Evolutionary conservation across 2,888 invertebrate species (phyloP).

Genomic region (Dascillus cervinus): DNA sequence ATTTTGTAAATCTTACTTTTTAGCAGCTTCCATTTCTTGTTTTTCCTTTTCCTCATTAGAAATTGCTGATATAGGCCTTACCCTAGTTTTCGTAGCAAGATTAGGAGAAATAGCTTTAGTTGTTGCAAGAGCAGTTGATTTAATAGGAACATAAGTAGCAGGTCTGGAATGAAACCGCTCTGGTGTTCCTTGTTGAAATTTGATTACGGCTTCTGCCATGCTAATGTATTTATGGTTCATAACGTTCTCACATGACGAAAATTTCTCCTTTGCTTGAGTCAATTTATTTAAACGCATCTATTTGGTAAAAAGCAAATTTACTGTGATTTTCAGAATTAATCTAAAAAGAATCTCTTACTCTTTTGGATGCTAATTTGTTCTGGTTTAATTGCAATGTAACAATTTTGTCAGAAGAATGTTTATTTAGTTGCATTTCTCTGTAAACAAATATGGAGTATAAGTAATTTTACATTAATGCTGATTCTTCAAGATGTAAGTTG

Average conservation of each 20-base stretch:
- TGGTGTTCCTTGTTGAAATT: constrained; percentile 48
- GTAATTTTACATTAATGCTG: no score
- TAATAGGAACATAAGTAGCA: constrained; percentile 3
- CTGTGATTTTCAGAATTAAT: no score
- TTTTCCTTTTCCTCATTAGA: constrained; percentile 56
- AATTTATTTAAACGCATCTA: constrained; percentile 22
- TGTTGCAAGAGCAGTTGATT: constrained; percentile 4
- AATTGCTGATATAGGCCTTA: constrained; percentile 46
- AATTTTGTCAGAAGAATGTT: no score
- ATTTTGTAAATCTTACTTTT: constrained; percentile 41
- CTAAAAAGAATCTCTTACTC: no score
- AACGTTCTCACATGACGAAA: constrained; percentile 19
- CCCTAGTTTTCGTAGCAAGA: constrained; percentile 48
- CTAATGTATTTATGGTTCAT: constrained; percentile 38
- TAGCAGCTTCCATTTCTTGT: constrained; percentile 55
- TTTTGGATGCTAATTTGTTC: no score
- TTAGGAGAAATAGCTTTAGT: constrained; percentile 50
- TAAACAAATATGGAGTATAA: no score
- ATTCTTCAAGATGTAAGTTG: no score
- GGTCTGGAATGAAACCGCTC: constrained; percentile 43
- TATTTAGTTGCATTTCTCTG: no score
- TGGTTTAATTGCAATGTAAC: no score
- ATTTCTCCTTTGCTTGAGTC: constrained; percentile 23
- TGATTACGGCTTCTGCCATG: constrained; percentile 47
- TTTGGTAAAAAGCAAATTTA: no score